Evolutionary conservation across 2,888 invertebrate species (phyloP).

Genomic region (Phaedon cochleariae): DNA sequence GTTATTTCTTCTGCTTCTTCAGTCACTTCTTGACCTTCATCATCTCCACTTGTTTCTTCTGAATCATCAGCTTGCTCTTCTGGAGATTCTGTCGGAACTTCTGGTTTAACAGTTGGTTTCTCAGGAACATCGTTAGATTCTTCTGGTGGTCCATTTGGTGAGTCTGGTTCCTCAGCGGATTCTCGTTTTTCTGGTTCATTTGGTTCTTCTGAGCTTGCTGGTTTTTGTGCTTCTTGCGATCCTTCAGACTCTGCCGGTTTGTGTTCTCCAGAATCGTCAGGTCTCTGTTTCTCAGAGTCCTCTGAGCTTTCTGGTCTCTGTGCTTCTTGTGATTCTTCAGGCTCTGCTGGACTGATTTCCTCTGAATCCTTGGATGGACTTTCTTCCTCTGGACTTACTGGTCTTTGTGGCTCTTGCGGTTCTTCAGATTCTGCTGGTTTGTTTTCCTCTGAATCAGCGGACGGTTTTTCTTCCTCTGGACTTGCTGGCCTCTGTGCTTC

Average conservation of each 20-base stretch:
- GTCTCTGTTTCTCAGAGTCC: background rate
- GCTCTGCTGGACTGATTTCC: background rate
- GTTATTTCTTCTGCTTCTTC: too few species aligned
- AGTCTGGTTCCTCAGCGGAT: background rate
- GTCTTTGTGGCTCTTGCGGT: background rate
- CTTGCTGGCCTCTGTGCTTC: background rate
- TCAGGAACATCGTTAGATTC: slow-evolving; percentile 5
- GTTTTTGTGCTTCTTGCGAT: background rate
- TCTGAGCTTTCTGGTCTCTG: too few species aligned
- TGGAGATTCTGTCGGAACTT: background rate
- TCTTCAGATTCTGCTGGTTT: background rate
- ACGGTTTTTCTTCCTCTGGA: background rate
- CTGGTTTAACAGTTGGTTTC: background rate
- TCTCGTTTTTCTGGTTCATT: too few species aligned
- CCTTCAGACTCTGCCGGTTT: background rate
- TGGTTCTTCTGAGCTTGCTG: background rate
- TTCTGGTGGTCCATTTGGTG: background rate
- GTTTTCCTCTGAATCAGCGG: background rate
- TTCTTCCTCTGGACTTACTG: too few species aligned
- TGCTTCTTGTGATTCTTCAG: background rate
- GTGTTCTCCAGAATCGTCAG: background rate
- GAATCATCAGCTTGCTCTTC: background rate
- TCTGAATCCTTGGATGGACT: background rate
- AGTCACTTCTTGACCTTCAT: too few species aligned
- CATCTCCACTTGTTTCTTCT: background rate